Conservation (phyloP, 2,797 vertebrate species). For the Sebastes vulpes region DNA sequence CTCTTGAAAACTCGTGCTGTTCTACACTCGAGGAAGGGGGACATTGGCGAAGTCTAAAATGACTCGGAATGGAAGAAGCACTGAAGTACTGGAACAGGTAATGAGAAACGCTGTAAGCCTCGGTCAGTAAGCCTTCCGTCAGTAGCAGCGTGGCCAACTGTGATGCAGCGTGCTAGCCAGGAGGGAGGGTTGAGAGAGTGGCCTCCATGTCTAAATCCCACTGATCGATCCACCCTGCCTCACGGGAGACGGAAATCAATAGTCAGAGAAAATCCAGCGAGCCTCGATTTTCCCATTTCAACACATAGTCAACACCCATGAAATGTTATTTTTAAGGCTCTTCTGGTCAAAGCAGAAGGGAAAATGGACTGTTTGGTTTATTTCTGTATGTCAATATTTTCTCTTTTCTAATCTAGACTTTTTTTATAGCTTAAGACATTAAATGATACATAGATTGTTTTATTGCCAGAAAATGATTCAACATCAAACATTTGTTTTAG, state of each 20-base stretch:
- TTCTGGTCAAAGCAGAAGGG: conserved; percentile 19
- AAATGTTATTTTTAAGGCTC: conserved; percentile 77
- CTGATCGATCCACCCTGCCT: conserved; percentile 79
- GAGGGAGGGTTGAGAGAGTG: conserved; percentile 50
- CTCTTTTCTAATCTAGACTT: background rate
- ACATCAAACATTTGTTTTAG: background rate
- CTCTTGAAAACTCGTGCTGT: conserved; percentile 44
- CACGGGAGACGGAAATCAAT: conserved; percentile 84
- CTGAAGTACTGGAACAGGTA: conserved; percentile 9
- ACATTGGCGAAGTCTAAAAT: conserved; percentile 7
- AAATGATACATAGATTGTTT: background rate
- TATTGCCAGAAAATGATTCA: background rate
- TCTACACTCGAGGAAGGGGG: conserved; percentile 14
- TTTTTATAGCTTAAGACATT: background rate
- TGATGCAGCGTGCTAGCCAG: conserved; percentile 38
- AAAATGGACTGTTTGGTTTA: background rate
- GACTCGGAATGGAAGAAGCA: conserved; percentile 15
- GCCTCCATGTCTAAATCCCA: conserved; percentile 82
- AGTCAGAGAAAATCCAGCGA: conserved; percentile 83
- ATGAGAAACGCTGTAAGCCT: conserved; percentile 11
- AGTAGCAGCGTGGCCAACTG: conserved; percentile 32
- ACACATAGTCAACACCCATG: conserved; percentile 79
- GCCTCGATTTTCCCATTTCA: conserved; percentile 81
- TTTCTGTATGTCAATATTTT: background rate
- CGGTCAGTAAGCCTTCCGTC: conserved; percentile 27